phyloP scores from a whole-genome alignment of 2,797 vertebrate species.

The Danionella dracula region DNA sequence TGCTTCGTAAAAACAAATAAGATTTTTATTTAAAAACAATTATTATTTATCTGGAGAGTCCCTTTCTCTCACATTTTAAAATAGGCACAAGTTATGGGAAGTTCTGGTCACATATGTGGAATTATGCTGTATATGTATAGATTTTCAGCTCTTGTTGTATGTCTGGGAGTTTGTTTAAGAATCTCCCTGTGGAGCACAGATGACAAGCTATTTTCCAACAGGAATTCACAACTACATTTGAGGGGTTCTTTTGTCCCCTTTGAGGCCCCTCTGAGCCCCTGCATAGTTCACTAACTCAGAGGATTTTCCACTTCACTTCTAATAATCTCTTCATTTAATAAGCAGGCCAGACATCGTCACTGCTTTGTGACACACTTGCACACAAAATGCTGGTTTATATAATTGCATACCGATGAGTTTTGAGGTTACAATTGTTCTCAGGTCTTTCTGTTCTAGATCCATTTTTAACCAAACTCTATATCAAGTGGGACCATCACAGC shows the following conservation, averaged over 20 bases:
- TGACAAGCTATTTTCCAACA: neutral
- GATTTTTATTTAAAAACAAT: too few species aligned
- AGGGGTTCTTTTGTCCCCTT: neutral
- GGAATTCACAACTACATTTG: neutral
- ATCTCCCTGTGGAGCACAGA: slow-evolving; percentile 9
- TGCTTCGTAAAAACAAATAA: too few species aligned
- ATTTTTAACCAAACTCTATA: neutral
- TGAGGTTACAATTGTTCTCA: neutral
- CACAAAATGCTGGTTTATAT: slow-evolving; percentile 12
- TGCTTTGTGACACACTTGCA: neutral
- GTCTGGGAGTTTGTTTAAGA: neutral
- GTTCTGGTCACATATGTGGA: neutral
- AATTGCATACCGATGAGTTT: slow-evolving; percentile 1
- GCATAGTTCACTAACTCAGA: neutral
- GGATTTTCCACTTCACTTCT: slow-evolving; percentile 7
- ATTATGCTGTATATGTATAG: neutral
- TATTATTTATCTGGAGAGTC: too few species aligned
- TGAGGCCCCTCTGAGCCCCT: neutral
- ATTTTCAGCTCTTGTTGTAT: neutral
- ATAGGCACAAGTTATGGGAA: neutral
- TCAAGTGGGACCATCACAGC: slow-evolving; percentile 18
- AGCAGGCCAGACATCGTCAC: neutral
- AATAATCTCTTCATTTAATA: neutral
- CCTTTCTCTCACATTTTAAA: neutral
- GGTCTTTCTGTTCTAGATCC: too few species aligned